Base-by-base conservation (phyloP, 2,113 vertebrate genomes). In the Theristicus caerulescens region DNA sequence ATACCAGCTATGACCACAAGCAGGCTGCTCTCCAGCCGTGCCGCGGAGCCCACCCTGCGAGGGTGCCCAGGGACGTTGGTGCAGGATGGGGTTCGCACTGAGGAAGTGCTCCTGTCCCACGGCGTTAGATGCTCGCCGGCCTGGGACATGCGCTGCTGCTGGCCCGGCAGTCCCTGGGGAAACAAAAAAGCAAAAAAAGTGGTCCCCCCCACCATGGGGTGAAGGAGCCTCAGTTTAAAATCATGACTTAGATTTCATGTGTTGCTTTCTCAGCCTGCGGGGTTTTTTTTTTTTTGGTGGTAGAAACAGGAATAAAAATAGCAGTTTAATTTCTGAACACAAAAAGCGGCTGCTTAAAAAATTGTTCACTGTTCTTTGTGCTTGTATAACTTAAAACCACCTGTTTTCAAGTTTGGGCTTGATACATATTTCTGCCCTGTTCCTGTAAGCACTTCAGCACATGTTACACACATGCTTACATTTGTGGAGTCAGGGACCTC, bases 341-440 rank as follows among this genome's bases (percentile, higher is more conserved):
- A 79, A 59, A 90, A 92, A 82, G 78, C 0, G 2, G 9, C 86
- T 88, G 59, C 82, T 66, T 73, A 88, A 83, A 80, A 83, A 82
- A 29, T 40, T 46, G 71, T 90, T 95, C 62, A 13, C 89, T 81
- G 44, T 90, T 95, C 91, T 94, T 90, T 95, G 78, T 88, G 87
- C 93, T 96, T 97, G 87, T 95, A 96, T 96, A 94, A 96, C 87
- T 94, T 95, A 86, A 96, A 97, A 55, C 79, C 96, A 95, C 94
- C 94, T 97, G 93, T 97, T 97, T 97, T 97, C 95, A 97, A 95
- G 95, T 97, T 97, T 88, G 91, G 96, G 77, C 96, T 96, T 97
- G 94, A 96, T 94, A 91, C 91, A 97, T 97, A 96, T 62, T 97
- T 97, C 89, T 95, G 83, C 70, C 90, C 71, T 2, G 2, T 77